Evolutionary conservation across 2,797 vertebrate genomes (phyloP), one percentile per base, ranked within the genome.

Genomic region (Malurus leucopterus): DNA sequence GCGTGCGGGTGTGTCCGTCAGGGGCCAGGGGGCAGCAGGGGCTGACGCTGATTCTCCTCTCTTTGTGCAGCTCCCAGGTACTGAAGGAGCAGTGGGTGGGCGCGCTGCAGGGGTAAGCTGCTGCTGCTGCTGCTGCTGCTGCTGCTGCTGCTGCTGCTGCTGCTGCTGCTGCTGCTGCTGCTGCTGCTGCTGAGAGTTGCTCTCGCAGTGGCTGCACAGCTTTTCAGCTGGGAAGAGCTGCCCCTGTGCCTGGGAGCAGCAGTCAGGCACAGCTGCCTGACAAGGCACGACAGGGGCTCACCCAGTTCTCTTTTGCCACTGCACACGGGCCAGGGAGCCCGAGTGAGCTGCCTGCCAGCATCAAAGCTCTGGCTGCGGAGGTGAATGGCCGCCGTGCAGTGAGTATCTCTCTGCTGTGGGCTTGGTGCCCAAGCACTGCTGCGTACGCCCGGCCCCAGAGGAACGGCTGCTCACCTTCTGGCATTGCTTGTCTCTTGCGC

Each of bases 381-480:
- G 4, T 50, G n/a, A 50, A 54, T 1, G 0, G 4, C 44, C 0
- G 3, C 20, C 7, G 1, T 9, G 21, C 24, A 8, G 27, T 40
- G 29, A 59, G 15, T 23, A 20, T 51, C 9, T 40, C 12, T 43
- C 11, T 43, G 26, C 32, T 22, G 46, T 4, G 1, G n/a, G 21
- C 26, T 26, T 26, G 9, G 15, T 53, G 32, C 32, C 46, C 3
- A 3, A 47, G 34, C 15, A 2, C 15, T 8, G 9, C 4, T 47
- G 8, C 3, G 1, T 0, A 0, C 2, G 3, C 15, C 2, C 18
- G 29, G 50, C 27, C 8, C 1, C 46, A 46, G 24, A 47, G 55
- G 34, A 47, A 51, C 4, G 2, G 5, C 38, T 53, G 40, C 40
- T 73, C 53, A 34, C 29, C 17, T 34, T 40, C 59, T 27, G 7